Conservation (phyloP, 2,113 vertebrate genomes). For the Montifringilla adamsi region DNA sequence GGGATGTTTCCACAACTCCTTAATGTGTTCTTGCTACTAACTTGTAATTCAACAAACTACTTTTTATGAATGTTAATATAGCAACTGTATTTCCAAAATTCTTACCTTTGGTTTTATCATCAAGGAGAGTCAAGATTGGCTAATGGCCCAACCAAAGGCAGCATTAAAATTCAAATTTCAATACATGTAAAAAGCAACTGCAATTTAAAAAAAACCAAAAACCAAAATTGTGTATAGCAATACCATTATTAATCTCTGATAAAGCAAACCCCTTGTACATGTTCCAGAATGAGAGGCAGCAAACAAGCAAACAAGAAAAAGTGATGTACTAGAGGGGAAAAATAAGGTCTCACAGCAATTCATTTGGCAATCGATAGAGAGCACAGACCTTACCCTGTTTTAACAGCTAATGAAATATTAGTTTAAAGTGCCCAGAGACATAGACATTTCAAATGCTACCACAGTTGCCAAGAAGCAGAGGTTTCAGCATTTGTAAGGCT, state of each 20-base stretch:
- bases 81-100: constrained; percentile 25
- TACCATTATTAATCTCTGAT: constrained; percentile 5
- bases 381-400: constrained; percentile 8
- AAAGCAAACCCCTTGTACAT: not conserved
- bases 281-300: not conserved
- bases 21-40: constrained; percentile 32
- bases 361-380: constrained; percentile 3
- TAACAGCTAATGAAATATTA: constrained; percentile 34
- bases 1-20: constrained; percentile 43
- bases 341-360: not conserved
- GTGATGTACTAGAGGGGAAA: not conserved
- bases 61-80: constrained; percentile 41
- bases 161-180: constrained; percentile 51
- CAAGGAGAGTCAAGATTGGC: constrained; percentile 26
- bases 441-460: not conserved
- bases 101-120: constrained; percentile 48
- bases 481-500: constrained; percentile 8
- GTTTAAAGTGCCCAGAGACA: not conserved
- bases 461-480: not conserved
- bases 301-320: constrained; percentile 14
- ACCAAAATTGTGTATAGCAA: not conserved
- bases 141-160: constrained; percentile 15
- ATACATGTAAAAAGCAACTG: not conserved
- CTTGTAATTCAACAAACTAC: constrained; percentile 14
- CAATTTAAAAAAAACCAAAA: not conserved